Conservation (phyloP, 2,113 vertebrate genomes). For the Agelaius tricolor region DNA sequence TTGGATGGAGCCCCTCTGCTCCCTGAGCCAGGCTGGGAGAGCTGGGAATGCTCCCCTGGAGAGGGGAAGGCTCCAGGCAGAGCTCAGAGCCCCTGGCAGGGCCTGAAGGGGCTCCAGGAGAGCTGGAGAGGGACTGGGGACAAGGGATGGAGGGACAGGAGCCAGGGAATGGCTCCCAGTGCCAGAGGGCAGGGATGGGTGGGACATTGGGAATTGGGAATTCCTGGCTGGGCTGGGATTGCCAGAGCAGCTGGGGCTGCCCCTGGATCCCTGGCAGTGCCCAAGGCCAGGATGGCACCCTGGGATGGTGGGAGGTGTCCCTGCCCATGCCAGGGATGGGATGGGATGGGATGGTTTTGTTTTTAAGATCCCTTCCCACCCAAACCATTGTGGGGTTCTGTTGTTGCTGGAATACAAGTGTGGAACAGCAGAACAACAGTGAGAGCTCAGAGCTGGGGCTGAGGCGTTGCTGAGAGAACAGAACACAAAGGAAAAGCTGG, state of each 20-base stretch:
- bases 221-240: background rate
- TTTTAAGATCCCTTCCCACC: background rate
- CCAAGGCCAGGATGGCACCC: background rate
- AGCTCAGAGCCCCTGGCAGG: background rate
- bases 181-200: background rate
- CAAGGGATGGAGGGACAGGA: background rate
- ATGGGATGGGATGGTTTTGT: background rate
- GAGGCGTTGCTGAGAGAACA: background rate
- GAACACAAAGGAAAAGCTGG: background rate
- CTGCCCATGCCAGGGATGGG: background rate
- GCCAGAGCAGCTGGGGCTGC: background rate
- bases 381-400: background rate
- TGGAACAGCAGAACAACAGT: accelerated
- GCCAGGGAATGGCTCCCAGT: background rate
- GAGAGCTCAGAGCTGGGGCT: background rate
- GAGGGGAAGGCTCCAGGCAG: background rate
- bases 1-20: background rate
- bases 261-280: background rate
- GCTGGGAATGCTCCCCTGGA: background rate
- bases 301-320: background rate
- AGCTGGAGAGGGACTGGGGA: background rate
- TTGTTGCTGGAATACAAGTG: accelerated
- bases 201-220: background rate
- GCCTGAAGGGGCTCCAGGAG: background rate
- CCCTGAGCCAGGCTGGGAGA: background rate